Conservation (phyloP, 2,888 invertebrate species). For the Rhopalosiphum nymphaeae region DNA sequence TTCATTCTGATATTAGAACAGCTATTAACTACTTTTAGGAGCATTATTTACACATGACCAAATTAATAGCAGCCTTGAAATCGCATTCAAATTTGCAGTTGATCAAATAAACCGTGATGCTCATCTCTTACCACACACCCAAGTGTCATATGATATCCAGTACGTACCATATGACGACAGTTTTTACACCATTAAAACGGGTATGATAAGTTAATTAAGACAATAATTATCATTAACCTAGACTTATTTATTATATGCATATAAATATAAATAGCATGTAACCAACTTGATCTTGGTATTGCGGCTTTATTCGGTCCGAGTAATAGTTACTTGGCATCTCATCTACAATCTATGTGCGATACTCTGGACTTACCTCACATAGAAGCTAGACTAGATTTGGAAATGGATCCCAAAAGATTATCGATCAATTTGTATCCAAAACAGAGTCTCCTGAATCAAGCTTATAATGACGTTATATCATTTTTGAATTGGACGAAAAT, state of each 20-base stretch:
- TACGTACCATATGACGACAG: constrained; percentile 82
- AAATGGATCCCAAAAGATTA: constrained; percentile 76
- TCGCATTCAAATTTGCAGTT: constrained; percentile 86
- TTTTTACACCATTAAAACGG: constrained; percentile 83
- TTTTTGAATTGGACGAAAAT: constrained; percentile 86
- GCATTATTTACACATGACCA: constrained; percentile 83
- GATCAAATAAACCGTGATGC: constrained; percentile 82
- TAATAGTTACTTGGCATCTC: constrained; percentile 79
- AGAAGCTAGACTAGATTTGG: constrained; percentile 78
- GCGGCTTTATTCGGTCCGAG: constrained; percentile 85
- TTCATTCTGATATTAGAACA: background rate
- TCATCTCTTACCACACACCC: constrained; percentile 79
- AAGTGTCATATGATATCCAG: constrained; percentile 81
- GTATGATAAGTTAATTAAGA: constrained; percentile 70
- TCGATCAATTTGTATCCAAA: constrained; percentile 86
- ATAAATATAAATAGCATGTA: constrained; percentile 75
- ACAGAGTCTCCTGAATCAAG: constrained; percentile 79
- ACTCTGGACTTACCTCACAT: constrained; percentile 85
- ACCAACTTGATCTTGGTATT: constrained; percentile 79
- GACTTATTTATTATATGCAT: background rate
- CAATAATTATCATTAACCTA: background rate
- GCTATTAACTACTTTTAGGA: constrained; percentile 72
- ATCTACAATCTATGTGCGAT: constrained; percentile 85
- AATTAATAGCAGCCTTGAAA: constrained; percentile 78
- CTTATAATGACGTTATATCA: constrained; percentile 82